phyloP scores from a whole-genome alignment of 1,140 invertebrate genomes.

The Hetaerina americana region DNA sequence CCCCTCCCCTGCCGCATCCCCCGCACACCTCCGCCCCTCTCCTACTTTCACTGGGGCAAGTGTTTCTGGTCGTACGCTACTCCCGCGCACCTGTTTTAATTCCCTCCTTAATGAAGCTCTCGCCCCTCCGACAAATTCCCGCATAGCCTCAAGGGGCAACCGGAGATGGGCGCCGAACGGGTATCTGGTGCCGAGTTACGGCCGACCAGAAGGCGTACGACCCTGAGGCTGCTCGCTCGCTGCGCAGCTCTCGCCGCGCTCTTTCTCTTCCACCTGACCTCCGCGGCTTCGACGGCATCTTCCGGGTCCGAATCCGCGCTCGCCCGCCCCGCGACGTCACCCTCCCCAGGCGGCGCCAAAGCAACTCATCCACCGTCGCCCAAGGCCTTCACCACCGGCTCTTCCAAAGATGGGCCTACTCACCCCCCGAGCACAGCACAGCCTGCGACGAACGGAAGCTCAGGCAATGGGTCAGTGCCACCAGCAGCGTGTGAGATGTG shows the following conservation, averaged over 20 bases:
- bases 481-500: no score
- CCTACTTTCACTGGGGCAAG: not conserved
- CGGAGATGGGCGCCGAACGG: not conserved
- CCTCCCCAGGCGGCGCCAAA: not conserved
- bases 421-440: no score
- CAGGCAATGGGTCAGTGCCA: not conserved
- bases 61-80: not conserved
- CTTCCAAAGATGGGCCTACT: not conserved
- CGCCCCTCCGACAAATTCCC: not conserved
- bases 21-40: not conserved
- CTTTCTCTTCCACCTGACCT: not conserved
- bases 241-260: not conserved
- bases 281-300: not conserved
- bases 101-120: not conserved
- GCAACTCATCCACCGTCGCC: not conserved
- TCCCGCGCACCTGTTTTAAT: not conserved
- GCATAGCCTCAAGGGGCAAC: not conserved
- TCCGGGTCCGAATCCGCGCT: not conserved
- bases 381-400: not conserved
- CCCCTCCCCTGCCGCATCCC: not conserved
- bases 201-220: not conserved
- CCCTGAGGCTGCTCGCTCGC: not conserved
- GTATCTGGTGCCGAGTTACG: not conserved
- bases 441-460: not conserved
- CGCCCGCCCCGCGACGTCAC: not conserved